phyloP scores from a whole-genome alignment of 1,140 invertebrate species.

The Drosophila chauvacae region DNA sequence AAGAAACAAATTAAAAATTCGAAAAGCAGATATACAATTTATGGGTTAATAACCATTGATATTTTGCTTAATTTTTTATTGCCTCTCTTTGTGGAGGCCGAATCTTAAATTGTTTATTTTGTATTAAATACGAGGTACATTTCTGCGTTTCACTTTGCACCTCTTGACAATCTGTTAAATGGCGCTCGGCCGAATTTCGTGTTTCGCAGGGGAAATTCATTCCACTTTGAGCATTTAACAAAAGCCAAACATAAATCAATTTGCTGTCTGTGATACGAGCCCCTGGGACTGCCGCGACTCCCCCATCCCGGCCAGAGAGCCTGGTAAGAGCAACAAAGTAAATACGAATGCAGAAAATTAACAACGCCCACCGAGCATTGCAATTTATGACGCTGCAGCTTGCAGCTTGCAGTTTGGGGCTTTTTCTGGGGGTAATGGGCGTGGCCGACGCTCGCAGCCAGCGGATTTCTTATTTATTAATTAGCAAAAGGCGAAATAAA shows the following conservation, averaged over 20 bases:
- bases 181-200: slow-evolving; percentile 57
- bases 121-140: background rate
- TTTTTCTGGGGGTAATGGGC: slow-evolving; percentile 48
- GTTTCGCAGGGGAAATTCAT: slow-evolving; percentile 61
- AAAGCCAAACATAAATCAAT: slow-evolving; percentile 79
- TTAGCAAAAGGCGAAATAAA: slow-evolving; percentile 74
- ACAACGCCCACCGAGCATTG: slow-evolving; percentile 73
- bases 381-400: slow-evolving; percentile 72
- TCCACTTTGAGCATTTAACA: slow-evolving; percentile 70
- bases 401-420: slow-evolving; percentile 46
- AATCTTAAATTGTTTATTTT: slow-evolving; percentile 19
- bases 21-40: background rate
- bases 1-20: background rate
- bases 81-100: slow-evolving; percentile 12
- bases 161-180: slow-evolving; percentile 54
- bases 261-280: slow-evolving; percentile 64
- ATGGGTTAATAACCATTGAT: slow-evolving; percentile 18
- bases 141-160: slow-evolving; percentile 38
- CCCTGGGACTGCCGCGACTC: background rate
- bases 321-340: slow-evolving; percentile 66
- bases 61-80: slow-evolving; percentile 17
- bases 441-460: slow-evolving; percentile 57
- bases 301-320: slow-evolving; percentile 5
- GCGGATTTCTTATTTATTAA: slow-evolving; percentile 75
- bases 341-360: slow-evolving; percentile 78